Evolutionary conservation across 2,113 vertebrate genomes (phyloP).

Genomic region (Nyctibius bracteatus): DNA sequence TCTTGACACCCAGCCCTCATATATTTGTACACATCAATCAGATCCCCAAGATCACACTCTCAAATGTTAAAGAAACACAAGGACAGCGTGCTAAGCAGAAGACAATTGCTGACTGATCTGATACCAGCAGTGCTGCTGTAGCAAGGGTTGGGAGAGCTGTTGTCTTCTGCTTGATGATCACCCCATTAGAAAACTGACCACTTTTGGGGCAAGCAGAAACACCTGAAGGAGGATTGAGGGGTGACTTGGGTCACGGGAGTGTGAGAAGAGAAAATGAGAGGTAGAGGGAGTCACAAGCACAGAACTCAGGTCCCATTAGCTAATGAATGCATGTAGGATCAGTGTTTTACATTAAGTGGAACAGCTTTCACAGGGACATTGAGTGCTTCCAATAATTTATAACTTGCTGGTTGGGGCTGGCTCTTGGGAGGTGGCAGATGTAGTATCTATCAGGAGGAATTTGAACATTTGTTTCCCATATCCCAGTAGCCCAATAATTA

Average conservation of each 20-base stretch:
- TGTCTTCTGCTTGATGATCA: not conserved
- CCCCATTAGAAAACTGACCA: rapidly evolving
- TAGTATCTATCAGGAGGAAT: not conserved
- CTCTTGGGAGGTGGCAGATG: not conserved
- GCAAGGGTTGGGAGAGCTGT: not conserved
- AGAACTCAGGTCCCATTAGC: not conserved
- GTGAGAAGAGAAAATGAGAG: not conserved
- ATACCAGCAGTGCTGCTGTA: not conserved
- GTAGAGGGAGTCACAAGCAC: not conserved
- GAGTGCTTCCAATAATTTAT: not conserved
- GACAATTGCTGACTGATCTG: not conserved
- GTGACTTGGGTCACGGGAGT: not conserved
- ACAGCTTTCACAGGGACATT: not conserved
- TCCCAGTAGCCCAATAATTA: not conserved
- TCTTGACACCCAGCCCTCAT: too few relatives aligned
- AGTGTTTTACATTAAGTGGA: not conserved
- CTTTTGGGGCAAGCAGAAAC: not conserved
- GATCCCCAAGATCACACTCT: too few relatives aligned
- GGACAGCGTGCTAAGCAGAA: not conserved
- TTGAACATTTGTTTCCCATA: not conserved
- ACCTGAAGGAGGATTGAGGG: not conserved
- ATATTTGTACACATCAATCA: too few relatives aligned
- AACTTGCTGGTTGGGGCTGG: not conserved
- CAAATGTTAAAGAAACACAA: not conserved
- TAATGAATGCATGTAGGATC: not conserved